Percentiles rank a stretch among this genome's conserved stretches.
phyloP scores from a whole-genome alignment of 2,888 invertebrate genomes.

The Trissoscelio sp. region DNA sequence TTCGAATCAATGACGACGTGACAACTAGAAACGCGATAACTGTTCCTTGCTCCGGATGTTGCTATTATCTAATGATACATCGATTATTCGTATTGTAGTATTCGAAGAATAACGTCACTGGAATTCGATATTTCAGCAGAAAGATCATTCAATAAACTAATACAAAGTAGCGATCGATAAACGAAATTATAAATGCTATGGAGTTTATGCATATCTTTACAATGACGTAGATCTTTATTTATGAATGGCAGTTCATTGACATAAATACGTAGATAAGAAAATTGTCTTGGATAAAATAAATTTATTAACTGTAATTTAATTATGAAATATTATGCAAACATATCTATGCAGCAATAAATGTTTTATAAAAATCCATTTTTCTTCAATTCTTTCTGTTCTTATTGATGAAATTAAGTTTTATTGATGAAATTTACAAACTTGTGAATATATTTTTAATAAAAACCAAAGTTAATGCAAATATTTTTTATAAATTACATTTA shows the following conservation, averaged over 20 bases:
- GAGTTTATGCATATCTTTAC: slow-evolving; percentile 14
- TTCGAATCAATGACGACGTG: slow-evolving; percentile 73
- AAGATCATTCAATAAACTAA: slow-evolving; percentile 45
- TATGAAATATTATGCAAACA: no score
- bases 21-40: slow-evolving; percentile 66
- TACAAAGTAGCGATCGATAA: slow-evolving; percentile 25
- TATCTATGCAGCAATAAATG: no score
- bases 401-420: no score
- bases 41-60: slow-evolving; percentile 77
- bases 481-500: no score
- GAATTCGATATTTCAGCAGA: slow-evolving; percentile 54
- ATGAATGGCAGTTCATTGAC: slow-evolving; percentile 16
- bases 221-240: slow-evolving; percentile 16
- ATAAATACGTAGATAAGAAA: no score
- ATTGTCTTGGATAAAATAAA: no score
- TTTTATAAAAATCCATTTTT: no score
- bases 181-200: slow-evolving; percentile 34
- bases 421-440: no score
- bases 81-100: slow-evolving; percentile 44
- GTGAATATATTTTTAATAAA: no score
- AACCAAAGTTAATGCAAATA: no score
- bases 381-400: background rate
- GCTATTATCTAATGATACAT: slow-evolving; percentile 80
- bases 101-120: slow-evolving; percentile 55
- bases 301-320: no score